phyloP scores from a whole-genome alignment of 1,140 invertebrate genomes.

The Rhopalosiphum padi region DNA sequence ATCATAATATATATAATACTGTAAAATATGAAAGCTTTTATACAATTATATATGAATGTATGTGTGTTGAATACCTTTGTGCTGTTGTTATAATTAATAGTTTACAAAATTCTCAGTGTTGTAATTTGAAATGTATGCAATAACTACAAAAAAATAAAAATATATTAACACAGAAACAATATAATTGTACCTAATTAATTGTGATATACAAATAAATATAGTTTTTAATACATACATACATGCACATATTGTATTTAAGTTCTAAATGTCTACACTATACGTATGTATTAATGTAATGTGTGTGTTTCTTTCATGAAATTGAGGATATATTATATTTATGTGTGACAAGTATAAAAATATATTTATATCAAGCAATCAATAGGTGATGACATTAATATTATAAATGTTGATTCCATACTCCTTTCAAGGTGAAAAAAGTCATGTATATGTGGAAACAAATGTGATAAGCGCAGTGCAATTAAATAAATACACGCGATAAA shows the following conservation, averaged over 20 bases:
- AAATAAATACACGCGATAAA: constrained; percentile 39
- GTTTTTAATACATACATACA: not conserved
- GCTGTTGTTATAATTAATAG: not conserved
- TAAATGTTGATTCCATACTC: constrained; percentile 15
- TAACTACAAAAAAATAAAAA: not conserved
- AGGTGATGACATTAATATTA: constrained; percentile 6
- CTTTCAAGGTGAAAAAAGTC: not conserved
- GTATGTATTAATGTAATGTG: not conserved
- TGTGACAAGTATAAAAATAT: not conserved
- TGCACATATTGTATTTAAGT: not conserved
- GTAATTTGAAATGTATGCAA: constrained; percentile 21
- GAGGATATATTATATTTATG: not conserved
- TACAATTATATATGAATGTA: not conserved
- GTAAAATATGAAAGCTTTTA: constrained; percentile 22
- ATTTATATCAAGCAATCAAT: constrained; percentile 35
- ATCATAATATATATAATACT: not conserved
- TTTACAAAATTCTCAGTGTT: not conserved
- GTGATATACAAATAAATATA: constrained; percentile 4
- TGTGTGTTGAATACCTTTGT: not conserved
- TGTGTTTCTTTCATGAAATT: not conserved
- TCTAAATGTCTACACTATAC: not conserved
- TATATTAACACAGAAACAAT: not conserved
- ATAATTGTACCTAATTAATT: constrained; percentile 30
- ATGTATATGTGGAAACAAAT: constrained; percentile 47
- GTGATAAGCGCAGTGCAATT: constrained; percentile 57